Evolutionary conservation across 2,888 invertebrate genomes (phyloP), one percentile per base, ranked within the genome.

Genomic region (Himalopsyche anomala): DNA sequence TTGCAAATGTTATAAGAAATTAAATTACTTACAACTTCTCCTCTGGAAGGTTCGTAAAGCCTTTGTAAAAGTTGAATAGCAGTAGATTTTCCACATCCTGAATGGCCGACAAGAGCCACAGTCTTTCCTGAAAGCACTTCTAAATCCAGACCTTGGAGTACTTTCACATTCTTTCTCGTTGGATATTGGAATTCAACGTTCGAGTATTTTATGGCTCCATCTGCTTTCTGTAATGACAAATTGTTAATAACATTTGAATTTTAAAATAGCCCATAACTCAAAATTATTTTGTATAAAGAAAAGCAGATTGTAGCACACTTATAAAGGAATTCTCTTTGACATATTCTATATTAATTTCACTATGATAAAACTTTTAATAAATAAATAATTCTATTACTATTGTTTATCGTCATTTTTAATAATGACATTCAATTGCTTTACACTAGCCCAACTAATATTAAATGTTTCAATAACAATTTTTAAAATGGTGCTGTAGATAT

Each of bases 21-120:
- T 40, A n/a, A 19, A 82, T 4, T 89, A 91, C 91, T 89, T 90
- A 84, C 91, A 89, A 90, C 92, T 12, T 89, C 91, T 17, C 94
- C 94, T 8, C 91, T 92, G 82, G 91, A 92, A 89, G 96, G 95
- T 91, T 97, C 97, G 90, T 98, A 98, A 90, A 96, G 95, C 87
- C 97, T 93, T 89, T 97, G 95, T 87, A 98, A 92, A 6, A 98
- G 92, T 89, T 97, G 97, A 85, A 97, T 95, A 89, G 96, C 95
- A 0, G 97, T 97, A 0, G 96, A 96, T 90, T 97, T 97, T 11
- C 97, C 97, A 89, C 96, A 96, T 0, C 97, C 97, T 38, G 95
- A 95, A 86, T 95, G 95, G 0, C 95, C 96, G 1, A 96, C 96
- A 28, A 96, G 90, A 0, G 95, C 96, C 1, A 96, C 94, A 87